These are phyloP conservation scores for Rhinoraja longicauda DNA, from an alignment of 2,797 vertebrate genomes.

Conservation along the genomic window DNA sequence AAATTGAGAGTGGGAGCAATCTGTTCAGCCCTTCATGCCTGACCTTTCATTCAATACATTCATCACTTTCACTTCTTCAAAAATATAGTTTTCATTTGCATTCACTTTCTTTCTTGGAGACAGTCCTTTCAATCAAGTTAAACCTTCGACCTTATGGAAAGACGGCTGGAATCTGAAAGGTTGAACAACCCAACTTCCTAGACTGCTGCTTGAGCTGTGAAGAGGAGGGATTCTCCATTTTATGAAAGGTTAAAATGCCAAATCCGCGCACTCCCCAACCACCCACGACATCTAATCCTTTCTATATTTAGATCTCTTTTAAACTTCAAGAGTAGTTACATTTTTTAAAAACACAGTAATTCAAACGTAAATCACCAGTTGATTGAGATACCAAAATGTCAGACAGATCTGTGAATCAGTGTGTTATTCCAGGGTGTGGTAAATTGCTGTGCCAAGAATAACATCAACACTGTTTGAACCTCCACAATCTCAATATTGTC, in stretches of 20 bases:
- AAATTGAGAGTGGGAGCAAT: too few relatives aligned
- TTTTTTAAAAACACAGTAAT: not conserved
- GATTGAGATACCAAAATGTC: not conserved
- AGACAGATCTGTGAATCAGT: not conserved
- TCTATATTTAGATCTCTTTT: not conserved
- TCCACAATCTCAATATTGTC: not conserved
- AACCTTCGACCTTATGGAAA: not conserved
- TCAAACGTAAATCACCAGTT: not conserved
- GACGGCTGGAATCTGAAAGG: not conserved
- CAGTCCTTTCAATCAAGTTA: too few relatives aligned
- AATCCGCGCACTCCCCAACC: not conserved
- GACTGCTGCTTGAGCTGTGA: not conserved
- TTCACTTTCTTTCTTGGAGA: too few relatives aligned
- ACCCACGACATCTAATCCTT: not conserved
- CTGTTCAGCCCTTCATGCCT: too few relatives aligned
- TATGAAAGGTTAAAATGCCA: not conserved
- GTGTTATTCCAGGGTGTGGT: not conserved
- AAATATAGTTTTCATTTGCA: too few relatives aligned
- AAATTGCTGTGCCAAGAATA: not conserved
- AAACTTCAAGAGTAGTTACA: not conserved
- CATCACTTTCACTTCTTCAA: too few relatives aligned
- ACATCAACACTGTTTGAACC: not conserved
- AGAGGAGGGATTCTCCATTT: not conserved
- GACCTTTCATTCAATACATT: too few relatives aligned
- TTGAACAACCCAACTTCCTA: not conserved